These are phyloP conservation scores for Grapholita molesta DNA, from an alignment of 1,140 invertebrate genomes.

Conservation along the genomic window DNA sequence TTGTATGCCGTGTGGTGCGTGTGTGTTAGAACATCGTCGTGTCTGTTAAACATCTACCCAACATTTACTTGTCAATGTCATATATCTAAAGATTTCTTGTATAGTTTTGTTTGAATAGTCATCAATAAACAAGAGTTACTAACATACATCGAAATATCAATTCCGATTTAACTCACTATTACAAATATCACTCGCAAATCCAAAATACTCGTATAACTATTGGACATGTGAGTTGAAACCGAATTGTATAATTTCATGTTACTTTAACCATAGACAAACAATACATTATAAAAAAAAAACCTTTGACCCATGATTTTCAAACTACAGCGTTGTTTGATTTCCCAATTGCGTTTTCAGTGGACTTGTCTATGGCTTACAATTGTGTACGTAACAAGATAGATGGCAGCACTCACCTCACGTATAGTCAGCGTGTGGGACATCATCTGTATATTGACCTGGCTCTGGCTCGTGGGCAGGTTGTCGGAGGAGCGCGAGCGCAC, in stretches of 20 bases:
- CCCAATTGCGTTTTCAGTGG: too few species aligned
- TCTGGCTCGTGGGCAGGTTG: slow-evolving; percentile 93
- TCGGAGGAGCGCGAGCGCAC: slow-evolving; percentile 89
- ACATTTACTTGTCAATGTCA: not conserved
- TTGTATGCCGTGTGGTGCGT: slow-evolving; percentile 32
- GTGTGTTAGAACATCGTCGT: slow-evolving; percentile 32
- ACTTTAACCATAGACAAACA: not conserved
- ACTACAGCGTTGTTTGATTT: too few species aligned
- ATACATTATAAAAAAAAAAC: not conserved
- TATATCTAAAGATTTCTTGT: not conserved
- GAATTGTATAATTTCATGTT: not conserved
- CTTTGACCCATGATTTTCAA: too few species aligned
- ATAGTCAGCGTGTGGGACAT: slow-evolving; percentile 95
- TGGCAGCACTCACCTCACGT: slow-evolving; percentile 85
- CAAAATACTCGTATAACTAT: not conserved
- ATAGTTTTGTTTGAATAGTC: not conserved
- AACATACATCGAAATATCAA: not conserved
- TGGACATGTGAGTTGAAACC: not conserved
- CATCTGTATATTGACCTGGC: slow-evolving; percentile 95
- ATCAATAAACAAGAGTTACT: not conserved
- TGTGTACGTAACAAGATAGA: not conserved
- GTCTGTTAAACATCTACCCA: slow-evolving; percentile 34
- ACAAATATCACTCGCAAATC: not conserved
- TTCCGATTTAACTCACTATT: not conserved
- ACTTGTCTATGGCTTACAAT: not conserved